Percentiles rank a stretch among this genome's conserved stretches.
Evolutionary conservation across 2,797 vertebrate genomes (phyloP).

Genomic region (Acanthurus tractus): DNA sequence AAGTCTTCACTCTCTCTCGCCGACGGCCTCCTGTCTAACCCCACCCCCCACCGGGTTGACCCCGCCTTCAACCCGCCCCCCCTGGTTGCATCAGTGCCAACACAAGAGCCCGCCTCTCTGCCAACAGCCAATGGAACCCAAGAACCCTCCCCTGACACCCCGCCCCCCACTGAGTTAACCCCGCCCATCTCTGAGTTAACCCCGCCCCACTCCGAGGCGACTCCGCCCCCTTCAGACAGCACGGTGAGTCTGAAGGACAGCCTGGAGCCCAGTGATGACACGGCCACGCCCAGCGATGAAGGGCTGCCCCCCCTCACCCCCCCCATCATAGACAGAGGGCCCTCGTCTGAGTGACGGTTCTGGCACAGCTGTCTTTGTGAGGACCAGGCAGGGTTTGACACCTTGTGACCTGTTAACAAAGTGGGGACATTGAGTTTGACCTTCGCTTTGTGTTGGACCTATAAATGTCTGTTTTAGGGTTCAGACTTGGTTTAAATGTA

Average conservation of each 20-base stretch:
- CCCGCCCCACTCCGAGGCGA: conserved; percentile 58
- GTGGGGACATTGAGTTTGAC: too few relatives aligned
- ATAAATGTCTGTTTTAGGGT: neutral
- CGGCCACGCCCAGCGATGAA: conserved; percentile 83
- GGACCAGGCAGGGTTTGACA: conserved; percentile 39
- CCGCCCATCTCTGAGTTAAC: conserved; percentile 70
- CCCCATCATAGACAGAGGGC: conserved; percentile 72
- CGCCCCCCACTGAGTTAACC: conserved; percentile 52
- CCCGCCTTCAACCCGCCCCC: conserved; percentile 13
- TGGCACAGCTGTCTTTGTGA: conserved; percentile 49
- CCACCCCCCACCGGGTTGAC: conserved; percentile 70
- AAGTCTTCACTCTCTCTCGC: conserved; percentile 80
- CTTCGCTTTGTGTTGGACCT: neutral
- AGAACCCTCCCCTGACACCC: conserved; percentile 67
- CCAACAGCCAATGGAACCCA: conserved; percentile 80
- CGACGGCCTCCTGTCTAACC: conserved; percentile 75
- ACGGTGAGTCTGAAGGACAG: conserved; percentile 86
- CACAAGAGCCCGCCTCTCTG: conserved; percentile 26
- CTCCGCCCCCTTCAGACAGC: conserved; percentile 81
- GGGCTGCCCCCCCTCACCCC: conserved; percentile 80
- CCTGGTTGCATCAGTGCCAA: conserved; percentile 1
- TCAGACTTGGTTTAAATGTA: conserved; percentile 9
- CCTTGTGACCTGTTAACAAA: neutral
- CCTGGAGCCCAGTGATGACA: conserved; percentile 85
- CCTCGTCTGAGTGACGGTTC: neutral